Conservation (phyloP, 2,888 invertebrate genomes). For the Axea sp. region DNA sequence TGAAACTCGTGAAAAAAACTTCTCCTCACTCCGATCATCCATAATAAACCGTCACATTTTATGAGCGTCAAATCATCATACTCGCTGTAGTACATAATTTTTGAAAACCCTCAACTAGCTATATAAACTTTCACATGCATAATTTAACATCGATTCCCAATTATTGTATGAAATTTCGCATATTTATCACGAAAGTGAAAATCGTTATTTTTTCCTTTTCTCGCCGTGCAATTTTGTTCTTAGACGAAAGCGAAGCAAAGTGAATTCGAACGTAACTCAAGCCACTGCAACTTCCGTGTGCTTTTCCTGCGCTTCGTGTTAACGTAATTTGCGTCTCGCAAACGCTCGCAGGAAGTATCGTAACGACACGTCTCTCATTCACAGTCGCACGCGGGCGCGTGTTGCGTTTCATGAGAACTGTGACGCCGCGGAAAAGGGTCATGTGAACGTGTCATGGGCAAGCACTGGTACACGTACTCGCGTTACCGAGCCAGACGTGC, state of each 20-base stretch:
- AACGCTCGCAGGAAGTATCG: slow-evolving; percentile 78
- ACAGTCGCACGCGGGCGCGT: slow-evolving; percentile 68
- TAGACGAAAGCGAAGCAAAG: slow-evolving; percentile 7
- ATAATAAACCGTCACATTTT: slow-evolving; percentile 5
- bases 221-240: background rate
- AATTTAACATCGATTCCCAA: slow-evolving; percentile 18
- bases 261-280: slow-evolving; percentile 6
- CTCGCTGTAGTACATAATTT: too few species aligned
- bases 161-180: slow-evolving; percentile 13
- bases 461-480: slow-evolving; percentile 73
- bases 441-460: slow-evolving; percentile 78
- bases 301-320: slow-evolving; percentile 38
- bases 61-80: too few species aligned
- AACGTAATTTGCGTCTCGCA: slow-evolving; percentile 61
- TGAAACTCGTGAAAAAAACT: too few species aligned
- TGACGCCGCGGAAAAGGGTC: slow-evolving; percentile 78
- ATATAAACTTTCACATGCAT: slow-evolving; percentile 29
- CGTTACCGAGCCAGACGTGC: slow-evolving; percentile 73
- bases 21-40: slow-evolving; percentile 9
- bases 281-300: slow-evolving; percentile 40
- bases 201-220: slow-evolving; percentile 11
- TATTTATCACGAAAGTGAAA: slow-evolving; percentile 37
- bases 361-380: slow-evolving; percentile 76
- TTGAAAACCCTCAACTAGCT: too few species aligned
- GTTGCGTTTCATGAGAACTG: slow-evolving; percentile 78